Conservation (phyloP, 2,113 vertebrate species). For the Eretmochelys imbricata region DNA sequence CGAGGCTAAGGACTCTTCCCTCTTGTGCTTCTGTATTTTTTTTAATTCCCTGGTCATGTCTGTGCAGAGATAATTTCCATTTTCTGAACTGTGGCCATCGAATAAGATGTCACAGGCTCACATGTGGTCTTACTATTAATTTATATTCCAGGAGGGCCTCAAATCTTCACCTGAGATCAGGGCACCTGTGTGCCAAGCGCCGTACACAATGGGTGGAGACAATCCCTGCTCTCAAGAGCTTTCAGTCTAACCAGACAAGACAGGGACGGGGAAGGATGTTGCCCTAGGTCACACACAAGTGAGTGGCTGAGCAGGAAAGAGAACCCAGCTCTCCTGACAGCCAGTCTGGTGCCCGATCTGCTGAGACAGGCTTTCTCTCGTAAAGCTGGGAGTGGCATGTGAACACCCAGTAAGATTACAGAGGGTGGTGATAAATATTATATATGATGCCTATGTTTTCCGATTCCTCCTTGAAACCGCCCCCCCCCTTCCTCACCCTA, state of each 20-base stretch:
- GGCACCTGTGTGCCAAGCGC: background rate
- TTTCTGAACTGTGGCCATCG: background rate
- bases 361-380: background rate
- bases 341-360: background rate
- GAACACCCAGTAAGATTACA: background rate
- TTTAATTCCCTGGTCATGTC: too few relatives aligned
- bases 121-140: background rate
- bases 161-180: background rate
- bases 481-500: background rate
- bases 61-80: background rate
- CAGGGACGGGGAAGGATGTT: background rate
- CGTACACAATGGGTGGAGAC: background rate
- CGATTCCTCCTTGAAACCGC: background rate
- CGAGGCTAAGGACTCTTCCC: background rate
- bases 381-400: background rate
- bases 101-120: background rate
- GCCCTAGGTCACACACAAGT: too few relatives aligned
- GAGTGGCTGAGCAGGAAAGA: background rate
- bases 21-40: background rate
- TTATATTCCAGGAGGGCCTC: background rate
- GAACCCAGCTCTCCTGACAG: too few relatives aligned
- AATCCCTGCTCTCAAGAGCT: background rate
- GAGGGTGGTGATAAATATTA: background rate
- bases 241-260: background rate
- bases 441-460: background rate